phyloP scores from a whole-genome alignment of 2,113 vertebrate genomes.

The Dicerorhinus sumatrensis region DNA sequence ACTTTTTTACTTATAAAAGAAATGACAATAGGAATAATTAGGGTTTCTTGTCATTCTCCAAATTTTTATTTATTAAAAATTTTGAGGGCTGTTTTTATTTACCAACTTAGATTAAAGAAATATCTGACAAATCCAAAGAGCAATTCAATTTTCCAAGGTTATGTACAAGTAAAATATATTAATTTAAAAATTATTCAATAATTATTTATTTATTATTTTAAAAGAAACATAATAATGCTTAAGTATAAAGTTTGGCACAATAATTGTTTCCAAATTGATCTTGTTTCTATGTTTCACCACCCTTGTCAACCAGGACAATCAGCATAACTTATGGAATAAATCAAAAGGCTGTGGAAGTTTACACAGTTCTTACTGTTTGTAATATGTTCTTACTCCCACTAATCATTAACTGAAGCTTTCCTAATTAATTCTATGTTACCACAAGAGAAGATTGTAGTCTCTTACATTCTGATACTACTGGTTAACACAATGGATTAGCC shows the following conservation, averaged over 20 bases:
- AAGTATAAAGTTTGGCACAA: not conserved
- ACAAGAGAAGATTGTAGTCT: not conserved
- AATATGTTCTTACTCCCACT: not conserved
- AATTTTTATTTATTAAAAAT: conserved; percentile 10
- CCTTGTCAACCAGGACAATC: not conserved
- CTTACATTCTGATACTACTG: not conserved
- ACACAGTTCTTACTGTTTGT: not conserved
- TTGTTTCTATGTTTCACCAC: not conserved
- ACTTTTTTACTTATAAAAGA: not conserved
- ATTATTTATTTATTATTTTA: not conserved
- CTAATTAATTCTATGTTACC: not conserved
- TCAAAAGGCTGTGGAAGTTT: not conserved
- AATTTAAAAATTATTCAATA: not conserved
- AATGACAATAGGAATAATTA: not conserved
- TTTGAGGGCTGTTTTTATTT: not conserved
- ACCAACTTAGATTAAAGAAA: not conserved
- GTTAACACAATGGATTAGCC: not conserved
- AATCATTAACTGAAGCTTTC: not conserved
- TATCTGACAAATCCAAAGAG: not conserved
- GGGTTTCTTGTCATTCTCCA: not conserved
- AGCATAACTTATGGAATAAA: not conserved
- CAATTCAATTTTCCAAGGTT: not conserved
- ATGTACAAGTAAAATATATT: not conserved
- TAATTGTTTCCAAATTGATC: not conserved
- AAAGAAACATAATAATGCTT: not conserved